These are phyloP conservation scores for Caerostris darwini DNA, from an alignment of 1,140 invertebrate species.

Conservation along the genomic window DNA sequence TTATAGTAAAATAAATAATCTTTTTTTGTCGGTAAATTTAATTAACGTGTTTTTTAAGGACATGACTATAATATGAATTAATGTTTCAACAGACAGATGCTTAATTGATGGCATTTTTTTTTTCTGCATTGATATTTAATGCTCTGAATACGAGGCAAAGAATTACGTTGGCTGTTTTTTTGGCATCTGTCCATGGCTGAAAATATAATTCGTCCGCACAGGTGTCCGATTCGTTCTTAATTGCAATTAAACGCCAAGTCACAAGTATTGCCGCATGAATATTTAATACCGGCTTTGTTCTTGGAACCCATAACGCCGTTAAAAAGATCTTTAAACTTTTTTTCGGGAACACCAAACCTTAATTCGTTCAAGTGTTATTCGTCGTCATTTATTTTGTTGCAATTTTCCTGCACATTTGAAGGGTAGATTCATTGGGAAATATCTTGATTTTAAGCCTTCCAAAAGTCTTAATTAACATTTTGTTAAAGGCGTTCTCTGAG, in stretches of 20 bases:
- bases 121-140: too few species aligned
- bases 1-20: too few species aligned
- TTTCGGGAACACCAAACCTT: background rate
- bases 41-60: too few species aligned
- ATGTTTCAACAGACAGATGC: too few species aligned
- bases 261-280: slow-evolving; percentile 20
- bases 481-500: too few species aligned
- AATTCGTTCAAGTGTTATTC: background rate
- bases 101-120: too few species aligned
- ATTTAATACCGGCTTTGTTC: slow-evolving; percentile 30
- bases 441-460: too few species aligned
- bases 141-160: too few species aligned
- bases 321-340: background rate
- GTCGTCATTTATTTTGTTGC: background rate
- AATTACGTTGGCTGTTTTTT: background rate
- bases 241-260: slow-evolving; percentile 29
- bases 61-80: too few species aligned
- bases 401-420: background rate
- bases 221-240: slow-evolving; percentile 26
- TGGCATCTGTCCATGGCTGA: background rate
- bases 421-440: too few species aligned
- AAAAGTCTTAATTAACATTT: too few species aligned
- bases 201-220: slow-evolving; percentile 22
- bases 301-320: background rate
- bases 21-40: too few species aligned